Evolutionary conservation across 1,140 invertebrate species (phyloP), one percentile per base, ranked within the genome.

Genomic region (Calephelis nemesis): DNA sequence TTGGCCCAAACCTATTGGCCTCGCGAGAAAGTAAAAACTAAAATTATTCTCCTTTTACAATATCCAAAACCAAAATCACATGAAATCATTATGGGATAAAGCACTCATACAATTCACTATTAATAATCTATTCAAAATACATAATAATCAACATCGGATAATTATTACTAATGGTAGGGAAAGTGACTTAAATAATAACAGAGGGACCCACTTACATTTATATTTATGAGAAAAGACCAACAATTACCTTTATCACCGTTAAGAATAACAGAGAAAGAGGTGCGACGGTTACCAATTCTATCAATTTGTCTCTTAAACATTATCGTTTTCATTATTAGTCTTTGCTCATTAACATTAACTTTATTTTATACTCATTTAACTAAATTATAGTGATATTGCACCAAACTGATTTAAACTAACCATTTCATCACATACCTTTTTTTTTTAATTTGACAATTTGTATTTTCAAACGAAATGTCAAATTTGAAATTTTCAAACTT

Each of bases 91-190:
- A 75, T 30, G 62, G 67, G 50, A 67, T 63, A 60, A 70, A 75
- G 71, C 73, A 68, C 74, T 67, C 75, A 71, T 66, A 47, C 74
- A 74, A 72, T 82, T 81, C 78, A 67, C 78, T 78, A 82, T 74
- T 77, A 74, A 78, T 81, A 79, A 79, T 69, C 77, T 79, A 73
- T 73, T 76, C 74, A 77, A 81, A 79, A 80, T 85, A 84, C 76
- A 83, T 78, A 84, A 81, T 84, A 84, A 88, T 77, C 79, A 87
- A 87, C 81, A 72, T 83, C 72, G 83, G 83, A 81, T 67, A 81
- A 82, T 85, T 90, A 88, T 75, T 39, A 82, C 87, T 90, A 90
- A 86, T 91, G 88, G 88, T 91, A 91, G 87, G 82, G 83, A 84
- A 80, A 74, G 77, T 79, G 75, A 81, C 82, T 87, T 90, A 89